Conservation (phyloP, 2,113 vertebrate species). For the Neoarius graeffei region DNA sequence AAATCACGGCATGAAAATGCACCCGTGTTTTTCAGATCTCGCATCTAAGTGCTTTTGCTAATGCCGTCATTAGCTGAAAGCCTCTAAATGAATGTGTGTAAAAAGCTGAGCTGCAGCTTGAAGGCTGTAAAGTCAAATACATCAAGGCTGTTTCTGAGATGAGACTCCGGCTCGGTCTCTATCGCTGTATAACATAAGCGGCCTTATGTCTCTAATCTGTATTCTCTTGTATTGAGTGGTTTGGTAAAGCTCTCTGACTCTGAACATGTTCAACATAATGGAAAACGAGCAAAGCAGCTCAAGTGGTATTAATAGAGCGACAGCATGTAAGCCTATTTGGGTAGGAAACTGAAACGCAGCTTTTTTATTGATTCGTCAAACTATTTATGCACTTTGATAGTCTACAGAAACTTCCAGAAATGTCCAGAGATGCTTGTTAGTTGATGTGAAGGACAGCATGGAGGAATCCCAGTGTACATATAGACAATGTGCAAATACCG, state of each 20-base stretch:
- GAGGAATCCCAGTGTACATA: background rate
- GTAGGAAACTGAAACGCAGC: conserved; percentile 20
- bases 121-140: background rate
- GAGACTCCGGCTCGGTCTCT: background rate
- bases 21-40: conserved; percentile 17
- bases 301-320: conserved; percentile 34
- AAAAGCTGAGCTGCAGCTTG: conserved; percentile 1
- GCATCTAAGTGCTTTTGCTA: conserved; percentile 25
- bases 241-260: conserved; percentile 38
- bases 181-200: conserved; percentile 13
- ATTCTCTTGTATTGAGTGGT: conserved; percentile 28
- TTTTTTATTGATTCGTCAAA: conserved; percentile 15
- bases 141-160: conserved; percentile 7
- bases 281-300: conserved; percentile 26
- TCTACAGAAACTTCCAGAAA: background rate
- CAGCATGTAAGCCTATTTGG: conserved; percentile 31
- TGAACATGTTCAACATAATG: conserved; percentile 37
- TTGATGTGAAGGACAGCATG: background rate
- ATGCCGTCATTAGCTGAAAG: conserved; percentile 43
- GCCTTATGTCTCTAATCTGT: conserved; percentile 14
- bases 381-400: background rate
- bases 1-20: conserved; percentile 44
- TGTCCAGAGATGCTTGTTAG: background rate
- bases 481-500: conserved; percentile 8
- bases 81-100: conserved; percentile 3